A percentile compares a stretch with the other conserved stretches of the same genome.
Conservation (phyloP, 2,888 invertebrate species). For the Spialia ferax region DNA sequence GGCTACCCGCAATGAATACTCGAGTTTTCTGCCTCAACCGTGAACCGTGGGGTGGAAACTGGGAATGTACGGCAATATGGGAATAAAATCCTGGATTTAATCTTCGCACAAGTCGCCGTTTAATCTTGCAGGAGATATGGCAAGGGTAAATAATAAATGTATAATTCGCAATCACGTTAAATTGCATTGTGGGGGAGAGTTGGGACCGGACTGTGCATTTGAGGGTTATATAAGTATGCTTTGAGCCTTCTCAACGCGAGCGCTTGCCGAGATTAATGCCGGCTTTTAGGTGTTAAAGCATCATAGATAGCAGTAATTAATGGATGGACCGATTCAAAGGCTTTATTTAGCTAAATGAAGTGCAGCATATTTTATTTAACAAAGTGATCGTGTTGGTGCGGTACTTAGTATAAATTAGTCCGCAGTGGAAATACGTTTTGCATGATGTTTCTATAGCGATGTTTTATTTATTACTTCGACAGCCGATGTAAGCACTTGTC, state of each 20-base stretch:
- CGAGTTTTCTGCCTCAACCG: constrained; percentile 77
- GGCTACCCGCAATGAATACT: constrained; percentile 83
- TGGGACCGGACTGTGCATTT: constrained; percentile 48
- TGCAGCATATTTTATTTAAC: constrained; percentile 33
- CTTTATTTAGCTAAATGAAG: constrained; percentile 38
- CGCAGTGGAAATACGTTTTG: constrained; percentile 17
- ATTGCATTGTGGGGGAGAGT: constrained; percentile 67
- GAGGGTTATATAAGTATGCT: constrained; percentile 48
- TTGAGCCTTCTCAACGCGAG: constrained; percentile 41
- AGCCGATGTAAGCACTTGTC: neutral
- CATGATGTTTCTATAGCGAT: constrained; percentile 4
- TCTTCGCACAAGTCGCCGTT: constrained; percentile 80
- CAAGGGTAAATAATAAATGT: constrained; percentile 81
- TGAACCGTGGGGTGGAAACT: constrained; percentile 75
- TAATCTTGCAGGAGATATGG: constrained; percentile 83
- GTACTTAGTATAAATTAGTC: constrained; percentile 28
- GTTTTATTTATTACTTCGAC: constrained; percentile 10
- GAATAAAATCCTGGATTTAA: constrained; percentile 84
- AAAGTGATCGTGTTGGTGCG: constrained; percentile 17
- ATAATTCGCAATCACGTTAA: constrained; percentile 74
- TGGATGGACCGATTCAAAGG: constrained; percentile 40
- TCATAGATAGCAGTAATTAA: constrained; percentile 42
- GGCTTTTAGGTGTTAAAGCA: constrained; percentile 40
- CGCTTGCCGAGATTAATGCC: constrained; percentile 36
- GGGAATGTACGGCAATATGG: constrained; percentile 79